A percentile compares a stretch with the other conserved stretches of the same genome.
These are phyloP conservation scores for Colletes collaris DNA, from an alignment of 2,888 invertebrate species.

Conservation along the genomic window DNA sequence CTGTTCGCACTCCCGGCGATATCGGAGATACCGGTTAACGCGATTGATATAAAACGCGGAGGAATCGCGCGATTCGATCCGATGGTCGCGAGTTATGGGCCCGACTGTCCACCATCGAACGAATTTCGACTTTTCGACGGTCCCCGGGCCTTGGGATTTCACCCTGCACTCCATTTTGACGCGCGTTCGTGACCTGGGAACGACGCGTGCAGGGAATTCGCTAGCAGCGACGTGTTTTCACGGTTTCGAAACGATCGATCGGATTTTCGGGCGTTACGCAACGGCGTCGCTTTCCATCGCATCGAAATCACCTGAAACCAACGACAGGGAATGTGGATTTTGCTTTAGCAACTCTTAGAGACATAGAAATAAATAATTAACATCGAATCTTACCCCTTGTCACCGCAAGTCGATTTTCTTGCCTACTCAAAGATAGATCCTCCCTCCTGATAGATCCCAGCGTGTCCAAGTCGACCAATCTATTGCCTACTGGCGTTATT, in stretches of 20 bases:
- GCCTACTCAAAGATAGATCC: too few relatives aligned
- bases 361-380: too few relatives aligned
- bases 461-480: too few relatives aligned
- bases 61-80: not conserved
- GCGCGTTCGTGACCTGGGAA: constrained; percentile 30
- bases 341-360: too few relatives aligned
- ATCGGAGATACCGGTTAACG: not conserved
- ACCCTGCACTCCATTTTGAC: constrained; percentile 49
- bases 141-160: not conserved
- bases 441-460: too few relatives aligned
- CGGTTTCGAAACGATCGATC: constrained; percentile 40
- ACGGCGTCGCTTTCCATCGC: not conserved
- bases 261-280: constrained; percentile 39
- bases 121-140: constrained; percentile 24
- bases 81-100: not conserved
- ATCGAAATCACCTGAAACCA: not conserved
- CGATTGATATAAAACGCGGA: not conserved
- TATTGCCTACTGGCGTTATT: too few relatives aligned
- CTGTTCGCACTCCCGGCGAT: constrained; percentile 22
- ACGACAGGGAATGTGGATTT: too few relatives aligned
- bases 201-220: constrained; percentile 55
- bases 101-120: constrained; percentile 29
- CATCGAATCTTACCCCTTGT: too few relatives aligned
- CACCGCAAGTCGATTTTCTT: too few relatives aligned
- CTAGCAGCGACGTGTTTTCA: constrained; percentile 13